Conservation (phyloP, 2,113 vertebrate genomes). For the Nibea albiflora region DNA sequence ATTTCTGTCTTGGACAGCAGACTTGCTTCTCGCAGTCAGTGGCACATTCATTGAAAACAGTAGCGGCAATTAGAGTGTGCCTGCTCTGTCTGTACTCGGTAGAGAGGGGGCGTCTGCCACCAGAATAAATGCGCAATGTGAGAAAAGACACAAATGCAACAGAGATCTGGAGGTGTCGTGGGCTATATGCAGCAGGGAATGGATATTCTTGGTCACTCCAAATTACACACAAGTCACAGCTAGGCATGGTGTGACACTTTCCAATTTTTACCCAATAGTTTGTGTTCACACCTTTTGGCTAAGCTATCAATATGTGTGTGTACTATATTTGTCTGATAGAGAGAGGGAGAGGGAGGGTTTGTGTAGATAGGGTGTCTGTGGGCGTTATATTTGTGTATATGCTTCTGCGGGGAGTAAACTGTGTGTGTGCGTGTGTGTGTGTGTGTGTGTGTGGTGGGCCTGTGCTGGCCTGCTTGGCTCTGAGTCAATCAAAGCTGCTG, state of each 20-base stretch:
- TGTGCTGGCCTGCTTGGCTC: conserved; percentile 64
- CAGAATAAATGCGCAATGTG: conserved; percentile 50
- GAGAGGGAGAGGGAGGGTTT: not conserved
- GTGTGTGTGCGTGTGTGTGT: conserved; percentile 12
- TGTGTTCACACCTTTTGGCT: conserved; percentile 79
- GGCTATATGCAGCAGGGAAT: conserved; percentile 67
- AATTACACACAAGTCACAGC: conserved; percentile 78
- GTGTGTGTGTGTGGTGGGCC: conserved; percentile 23
- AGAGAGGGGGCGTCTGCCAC: conserved; percentile 34
- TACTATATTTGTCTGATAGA: conserved; percentile 22
- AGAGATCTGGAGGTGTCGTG: conserved; percentile 53
- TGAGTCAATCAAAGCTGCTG: conserved; percentile 52
- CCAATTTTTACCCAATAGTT: conserved; percentile 78
- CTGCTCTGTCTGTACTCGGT: conserved; percentile 25
- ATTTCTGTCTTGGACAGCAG: conserved; percentile 21
- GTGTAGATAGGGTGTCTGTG: conserved; percentile 31
- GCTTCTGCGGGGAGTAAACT: conserved; percentile 10
- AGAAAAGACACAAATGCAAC: conserved; percentile 39
- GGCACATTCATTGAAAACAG: conserved; percentile 38
- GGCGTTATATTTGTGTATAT: conserved; percentile 34
- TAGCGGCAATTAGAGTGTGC: conserved; percentile 16
- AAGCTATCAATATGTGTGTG: conserved; percentile 67
- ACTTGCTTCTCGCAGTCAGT: conserved; percentile 7
- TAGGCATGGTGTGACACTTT: conserved; percentile 79
- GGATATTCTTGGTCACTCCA: conserved; percentile 74